phyloP scores from a whole-genome alignment of 2,888 invertebrate genomes.

The Lordiphosa fenestrarum region DNA sequence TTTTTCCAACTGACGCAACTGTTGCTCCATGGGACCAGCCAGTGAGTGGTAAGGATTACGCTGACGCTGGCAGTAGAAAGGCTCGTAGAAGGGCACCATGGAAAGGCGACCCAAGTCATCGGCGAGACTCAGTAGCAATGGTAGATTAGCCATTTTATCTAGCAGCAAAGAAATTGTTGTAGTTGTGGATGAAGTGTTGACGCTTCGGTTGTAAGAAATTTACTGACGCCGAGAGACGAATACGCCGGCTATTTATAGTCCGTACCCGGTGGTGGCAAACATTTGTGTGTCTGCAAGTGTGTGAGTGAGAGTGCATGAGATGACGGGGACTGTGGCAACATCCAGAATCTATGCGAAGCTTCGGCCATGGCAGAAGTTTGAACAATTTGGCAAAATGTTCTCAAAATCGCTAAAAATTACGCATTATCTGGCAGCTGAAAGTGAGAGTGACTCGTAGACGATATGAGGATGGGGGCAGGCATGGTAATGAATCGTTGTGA shows the following conservation, averaged over 20 bases:
- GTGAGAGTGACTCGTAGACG: conserved; percentile 37
- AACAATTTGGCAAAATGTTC: conserved; percentile 38
- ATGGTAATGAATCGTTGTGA: conserved; percentile 3
- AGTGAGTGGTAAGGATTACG: conserved; percentile 46
- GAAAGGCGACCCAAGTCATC: conserved; percentile 63
- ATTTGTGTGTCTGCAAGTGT: conserved; percentile 3
- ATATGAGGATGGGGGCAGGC: conserved; percentile 7
- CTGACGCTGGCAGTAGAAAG: conserved; percentile 45
- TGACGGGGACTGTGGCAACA: conserved; percentile 5
- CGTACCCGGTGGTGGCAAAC: conserved; percentile 34
- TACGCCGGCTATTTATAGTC: conserved; percentile 55
- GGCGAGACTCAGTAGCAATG: conserved; percentile 59
- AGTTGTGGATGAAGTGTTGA: conserved; percentile 9
- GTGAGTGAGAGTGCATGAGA: conserved; percentile 11
- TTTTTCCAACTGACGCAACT: conserved; percentile 52
- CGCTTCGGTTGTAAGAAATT: conserved; percentile 38
- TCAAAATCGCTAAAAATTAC: conserved; percentile 42
- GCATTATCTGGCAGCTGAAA: conserved; percentile 45
- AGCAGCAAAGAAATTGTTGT: too few relatives aligned
- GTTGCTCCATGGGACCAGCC: conserved; percentile 45
- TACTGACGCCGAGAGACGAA: conserved; percentile 47
- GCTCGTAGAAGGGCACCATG: conserved; percentile 54
- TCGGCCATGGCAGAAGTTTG: conserved; percentile 32
- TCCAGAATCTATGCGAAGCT: conserved; percentile 36
- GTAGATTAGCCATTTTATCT: conserved; percentile 57